Evolutionary conservation across 23 tunicate species (phyloP).

Genomic region (Botrylloides violaceus): DNA sequence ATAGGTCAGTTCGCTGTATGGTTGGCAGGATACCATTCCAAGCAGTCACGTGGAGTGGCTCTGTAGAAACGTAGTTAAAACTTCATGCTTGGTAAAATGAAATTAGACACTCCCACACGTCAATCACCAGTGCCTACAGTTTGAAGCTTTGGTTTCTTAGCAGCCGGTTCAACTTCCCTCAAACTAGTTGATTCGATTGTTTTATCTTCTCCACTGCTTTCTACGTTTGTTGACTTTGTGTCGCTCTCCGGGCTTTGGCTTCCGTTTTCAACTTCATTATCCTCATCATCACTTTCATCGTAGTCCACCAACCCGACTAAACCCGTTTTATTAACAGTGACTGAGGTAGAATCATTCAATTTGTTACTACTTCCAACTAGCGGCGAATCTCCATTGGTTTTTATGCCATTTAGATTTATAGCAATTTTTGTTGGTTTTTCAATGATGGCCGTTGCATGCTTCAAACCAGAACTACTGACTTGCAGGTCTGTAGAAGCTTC

Average conservation of each 20-base stretch:
- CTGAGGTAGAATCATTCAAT: not conserved
- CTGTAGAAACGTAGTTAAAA: no score
- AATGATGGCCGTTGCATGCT: not conserved
- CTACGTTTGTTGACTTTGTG: not conserved
- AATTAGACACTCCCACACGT: no score
- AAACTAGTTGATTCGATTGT: not conserved
- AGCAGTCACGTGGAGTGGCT: no score
- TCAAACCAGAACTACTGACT: not conserved
- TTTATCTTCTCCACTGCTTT: not conserved
- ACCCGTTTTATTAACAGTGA: constrained; percentile 46
- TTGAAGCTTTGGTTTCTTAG: not conserved
- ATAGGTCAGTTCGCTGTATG: no score
- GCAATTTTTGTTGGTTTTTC: constrained; percentile 3
- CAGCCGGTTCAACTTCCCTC: not conserved
- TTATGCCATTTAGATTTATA: not conserved
- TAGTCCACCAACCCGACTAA: constrained; percentile 78
- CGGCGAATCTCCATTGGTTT: not conserved
- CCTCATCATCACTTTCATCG: constrained; percentile 84
- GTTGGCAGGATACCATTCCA: no score
- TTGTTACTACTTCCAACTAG: not conserved
- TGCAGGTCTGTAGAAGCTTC: not conserved
- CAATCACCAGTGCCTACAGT: constrained; percentile 1
- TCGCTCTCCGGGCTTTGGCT: not conserved
- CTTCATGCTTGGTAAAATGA: no score
- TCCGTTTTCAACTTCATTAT: constrained; percentile 11